Percentiles rank a stretch among this genome's conserved stretches.
Conservation (phyloP, 2,797 vertebrate genomes). For the Poliocrania exsul region DNA sequence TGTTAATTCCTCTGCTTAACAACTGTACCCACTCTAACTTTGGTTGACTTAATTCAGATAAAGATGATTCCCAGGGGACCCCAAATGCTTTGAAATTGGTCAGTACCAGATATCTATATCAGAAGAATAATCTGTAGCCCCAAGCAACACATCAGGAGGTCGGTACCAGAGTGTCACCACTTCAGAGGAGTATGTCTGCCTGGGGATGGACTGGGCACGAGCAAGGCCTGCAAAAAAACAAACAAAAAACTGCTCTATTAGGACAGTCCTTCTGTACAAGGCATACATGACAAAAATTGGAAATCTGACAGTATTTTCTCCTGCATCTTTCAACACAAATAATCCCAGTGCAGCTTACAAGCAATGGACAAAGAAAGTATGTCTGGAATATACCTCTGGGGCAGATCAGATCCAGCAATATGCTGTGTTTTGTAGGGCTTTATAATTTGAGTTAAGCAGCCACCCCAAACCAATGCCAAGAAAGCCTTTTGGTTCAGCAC, state of each 20-base stretch:
- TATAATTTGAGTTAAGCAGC: not conserved
- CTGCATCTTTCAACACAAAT: not conserved
- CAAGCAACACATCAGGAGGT: constrained; percentile 89
- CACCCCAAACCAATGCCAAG: not conserved
- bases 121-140: constrained; percentile 89
- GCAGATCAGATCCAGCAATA: not conserved
- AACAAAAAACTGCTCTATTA: not conserved
- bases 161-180: constrained; percentile 91
- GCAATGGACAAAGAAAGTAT: not conserved
- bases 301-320: not conserved
- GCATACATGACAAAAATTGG: not conserved
- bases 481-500: not conserved
- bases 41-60: not conserved
- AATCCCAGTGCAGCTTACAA: not conserved
- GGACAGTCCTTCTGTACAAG: not conserved
- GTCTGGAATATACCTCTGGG: not conserved
- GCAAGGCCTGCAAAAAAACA: constrained; percentile 82
- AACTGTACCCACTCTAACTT: not conserved
- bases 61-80: not conserved
- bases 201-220: constrained; percentile 86
- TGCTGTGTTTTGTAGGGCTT: not conserved
- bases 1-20: not conserved
- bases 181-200: constrained; percentile 89
- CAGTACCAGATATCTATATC: constrained; percentile 91
- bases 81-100: not conserved